Evolutionary conservation across 1,140 invertebrate species (phyloP).

Genomic region (Cyclina sinensis): DNA sequence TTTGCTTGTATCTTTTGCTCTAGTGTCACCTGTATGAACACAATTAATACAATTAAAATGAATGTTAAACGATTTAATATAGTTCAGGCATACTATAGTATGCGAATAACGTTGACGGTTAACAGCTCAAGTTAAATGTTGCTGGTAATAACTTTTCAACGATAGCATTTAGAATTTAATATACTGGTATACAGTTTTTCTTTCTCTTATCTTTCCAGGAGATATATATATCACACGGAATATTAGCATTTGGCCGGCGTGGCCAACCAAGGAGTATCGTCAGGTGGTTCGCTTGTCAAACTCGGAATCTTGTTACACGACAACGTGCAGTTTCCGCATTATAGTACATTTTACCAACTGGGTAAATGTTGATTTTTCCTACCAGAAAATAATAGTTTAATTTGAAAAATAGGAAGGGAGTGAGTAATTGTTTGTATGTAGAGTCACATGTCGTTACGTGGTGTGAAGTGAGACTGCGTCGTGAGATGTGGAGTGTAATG

Average conservation of each 20-base stretch:
- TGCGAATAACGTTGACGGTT: background rate
- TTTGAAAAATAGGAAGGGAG: no score
- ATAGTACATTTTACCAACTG: slow-evolving; percentile 37
- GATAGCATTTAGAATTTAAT: no score
- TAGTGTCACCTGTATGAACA: no score
- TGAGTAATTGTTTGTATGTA: no score
- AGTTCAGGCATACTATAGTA: background rate
- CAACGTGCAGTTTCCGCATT: slow-evolving; percentile 29
- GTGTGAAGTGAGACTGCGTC: no score
- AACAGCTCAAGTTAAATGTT: background rate
- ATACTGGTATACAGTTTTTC: no score
- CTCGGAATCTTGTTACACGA: slow-evolving; percentile 48
- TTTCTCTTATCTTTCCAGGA: background rate
- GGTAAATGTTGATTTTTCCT: no score
- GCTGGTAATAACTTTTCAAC: no score
- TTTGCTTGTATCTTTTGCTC: no score
- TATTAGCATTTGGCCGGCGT: slow-evolving; percentile 52
- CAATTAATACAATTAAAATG: background rate
- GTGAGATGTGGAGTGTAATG: no score
- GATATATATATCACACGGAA: slow-evolving; percentile 41
- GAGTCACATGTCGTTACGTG: no score
- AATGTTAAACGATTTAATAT: background rate
- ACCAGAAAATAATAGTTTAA: no score
- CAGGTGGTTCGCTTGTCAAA: slow-evolving; percentile 24
- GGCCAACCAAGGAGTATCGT: slow-evolving; percentile 30